Percentiles rank a stretch among this genome's conserved stretches.
Conservation (phyloP, 2,888 invertebrate species). For the Hemithea aestivaria region DNA sequence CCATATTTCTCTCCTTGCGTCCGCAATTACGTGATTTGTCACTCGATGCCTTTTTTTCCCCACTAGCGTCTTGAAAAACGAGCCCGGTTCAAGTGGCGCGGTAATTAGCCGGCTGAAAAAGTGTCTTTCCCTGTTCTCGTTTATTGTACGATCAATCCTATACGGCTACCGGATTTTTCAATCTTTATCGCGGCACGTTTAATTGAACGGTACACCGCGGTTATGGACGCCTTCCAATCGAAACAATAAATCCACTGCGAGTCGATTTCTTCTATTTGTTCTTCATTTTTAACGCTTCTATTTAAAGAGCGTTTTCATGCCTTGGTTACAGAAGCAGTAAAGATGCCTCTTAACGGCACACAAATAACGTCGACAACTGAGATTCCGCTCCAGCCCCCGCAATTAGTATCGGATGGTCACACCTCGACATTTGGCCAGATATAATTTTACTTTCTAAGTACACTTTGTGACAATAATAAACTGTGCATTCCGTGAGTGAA, state of each 20-base stretch:
- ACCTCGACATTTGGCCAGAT: conserved; percentile 70
- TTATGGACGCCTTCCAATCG: conserved; percentile 7
- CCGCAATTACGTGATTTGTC: conserved; percentile 78
- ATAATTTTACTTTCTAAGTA: conserved; percentile 77
- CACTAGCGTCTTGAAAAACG: conserved; percentile 61
- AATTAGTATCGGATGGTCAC: conserved; percentile 78
- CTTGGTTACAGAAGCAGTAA: conserved; percentile 52
- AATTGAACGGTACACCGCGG: conserved; percentile 26
- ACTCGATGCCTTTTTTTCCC: conserved; percentile 57
- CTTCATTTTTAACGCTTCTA: conserved; percentile 37
- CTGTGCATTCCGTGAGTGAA: conserved; percentile 28
- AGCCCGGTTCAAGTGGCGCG: conserved; percentile 55
- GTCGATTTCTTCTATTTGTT: conserved; percentile 12
- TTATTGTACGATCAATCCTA: conserved; percentile 52
- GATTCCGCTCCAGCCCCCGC: conserved; percentile 57
- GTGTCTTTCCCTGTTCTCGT: conserved; percentile 58
- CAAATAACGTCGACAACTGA: conserved; percentile 55
- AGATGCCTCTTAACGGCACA: conserved; percentile 60
- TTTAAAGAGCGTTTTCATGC: conserved; percentile 57
- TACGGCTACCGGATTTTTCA: conserved; percentile 40
- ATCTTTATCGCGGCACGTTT: conserved; percentile 19
- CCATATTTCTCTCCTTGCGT: conserved; percentile 74
- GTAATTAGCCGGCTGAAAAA: conserved; percentile 72
- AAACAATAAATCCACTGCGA: background rate
- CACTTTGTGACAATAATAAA: conserved; percentile 71